Conservation (phyloP, 2,888 invertebrate species). For the Andrena flavipes region DNA sequence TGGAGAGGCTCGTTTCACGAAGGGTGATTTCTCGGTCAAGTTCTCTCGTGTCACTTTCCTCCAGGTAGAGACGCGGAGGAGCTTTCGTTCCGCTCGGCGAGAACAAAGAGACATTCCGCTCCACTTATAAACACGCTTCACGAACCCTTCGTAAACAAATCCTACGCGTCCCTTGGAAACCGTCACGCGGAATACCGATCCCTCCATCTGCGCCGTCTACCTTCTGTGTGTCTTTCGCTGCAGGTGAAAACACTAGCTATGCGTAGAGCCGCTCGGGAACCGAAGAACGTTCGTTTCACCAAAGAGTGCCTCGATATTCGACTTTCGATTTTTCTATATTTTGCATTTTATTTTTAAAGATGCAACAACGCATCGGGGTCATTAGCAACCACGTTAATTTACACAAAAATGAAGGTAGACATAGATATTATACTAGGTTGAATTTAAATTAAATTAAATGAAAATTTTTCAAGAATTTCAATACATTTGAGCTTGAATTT, state of each 20-base stretch:
- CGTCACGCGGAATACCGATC: conserved; percentile 38
- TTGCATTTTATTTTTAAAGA: too few relatives aligned
- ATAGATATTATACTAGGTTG: too few relatives aligned
- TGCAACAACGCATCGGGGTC: too few relatives aligned
- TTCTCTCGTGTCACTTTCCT: conserved; percentile 71
- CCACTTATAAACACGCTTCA: conserved; percentile 76
- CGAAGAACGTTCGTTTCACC: not conserved
- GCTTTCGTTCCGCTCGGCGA: conserved; percentile 51
- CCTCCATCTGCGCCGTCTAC: conserved; percentile 20
- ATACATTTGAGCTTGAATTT: too few relatives aligned
- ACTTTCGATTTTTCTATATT: not conserved
- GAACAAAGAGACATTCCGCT: conserved; percentile 77
- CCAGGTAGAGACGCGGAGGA: conserved; percentile 52
- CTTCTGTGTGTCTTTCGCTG: not conserved
- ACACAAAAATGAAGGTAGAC: too few relatives aligned
- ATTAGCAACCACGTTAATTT: too few relatives aligned
- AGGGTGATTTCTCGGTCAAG: conserved; percentile 76
- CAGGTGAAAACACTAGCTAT: conserved; percentile 20
- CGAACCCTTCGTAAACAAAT: conserved; percentile 76
- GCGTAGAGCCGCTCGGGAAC: not conserved
- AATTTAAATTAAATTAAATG: too few relatives aligned
- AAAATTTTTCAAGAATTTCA: too few relatives aligned
- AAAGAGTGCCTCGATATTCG: not conserved
- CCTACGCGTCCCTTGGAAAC: conserved; percentile 19
- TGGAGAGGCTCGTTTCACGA: conserved; percentile 68